Evolutionary conservation across 2,888 invertebrate genomes (phyloP), one percentile per base, ranked within the genome.

Genomic region (Brachyopa scutellaris): DNA sequence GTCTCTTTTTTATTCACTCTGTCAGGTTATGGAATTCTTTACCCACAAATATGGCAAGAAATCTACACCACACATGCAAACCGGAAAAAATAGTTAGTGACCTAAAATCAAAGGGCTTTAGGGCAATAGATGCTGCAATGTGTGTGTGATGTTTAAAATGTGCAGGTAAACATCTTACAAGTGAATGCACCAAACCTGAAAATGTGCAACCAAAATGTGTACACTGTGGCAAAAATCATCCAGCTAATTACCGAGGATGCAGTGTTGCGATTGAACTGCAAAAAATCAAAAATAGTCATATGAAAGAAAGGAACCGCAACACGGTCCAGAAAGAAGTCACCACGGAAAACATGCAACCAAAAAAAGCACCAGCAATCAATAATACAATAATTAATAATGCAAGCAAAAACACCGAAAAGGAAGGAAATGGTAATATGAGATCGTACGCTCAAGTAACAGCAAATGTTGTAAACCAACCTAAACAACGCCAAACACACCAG

Each of bases 251-350:
- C 11, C 17, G 9, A 33, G 42, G 31, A 47, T 42, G 31, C 33
- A 62, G 38, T 38, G 11, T 6, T 11, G 19, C 15, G 42, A 59
- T n/a, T 15, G 23, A 59, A 70, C 21, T 45, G 45, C 23, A 47
- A 42, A 67, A 13, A 79, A 69, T 72, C 29, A 33, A 33, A 33
- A 33, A 33, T n/a, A 2, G 33, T 33, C 4, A n/a, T 33, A 33
- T 2, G 8, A 33, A 33, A 33, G 8, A 33, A n/a, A 33, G 33
- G 33, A 7, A 33, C 33, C 33, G 33, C 2, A 33, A 33, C 8
- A 33, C 33, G 33, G 33, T 13, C 2, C 17, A 15, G 40, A 40
- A 40, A n/a, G n/a, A n/a, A n/a, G n/a, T n/a, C n/a, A n/a, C n/a
- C n/a, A n/a, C n/a, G n/a, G n/a, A n/a, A n/a, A n/a, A n/a, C n/a